phyloP scores from a whole-genome alignment of 64 coral and sea anemone genomes.

The Hydrozoanthus tunicans region DNA sequence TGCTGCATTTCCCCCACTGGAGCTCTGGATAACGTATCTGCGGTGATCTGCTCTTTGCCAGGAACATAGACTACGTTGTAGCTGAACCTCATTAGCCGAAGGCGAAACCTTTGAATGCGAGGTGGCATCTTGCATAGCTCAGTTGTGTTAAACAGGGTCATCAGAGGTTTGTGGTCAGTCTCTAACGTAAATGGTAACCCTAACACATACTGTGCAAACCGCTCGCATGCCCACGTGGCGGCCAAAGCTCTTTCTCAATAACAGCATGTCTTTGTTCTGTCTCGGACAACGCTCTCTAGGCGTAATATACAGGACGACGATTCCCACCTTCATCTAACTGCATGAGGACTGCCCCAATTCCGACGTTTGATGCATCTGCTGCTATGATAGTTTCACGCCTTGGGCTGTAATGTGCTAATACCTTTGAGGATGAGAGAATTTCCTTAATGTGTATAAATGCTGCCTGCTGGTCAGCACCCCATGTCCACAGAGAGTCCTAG shows the following conservation, averaged over 20 bases:
- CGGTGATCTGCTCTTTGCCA: constrained; percentile 32
- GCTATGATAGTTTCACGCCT: neutral
- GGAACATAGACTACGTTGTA: constrained; percentile 52
- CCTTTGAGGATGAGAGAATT: neutral
- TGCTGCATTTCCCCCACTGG: neutral
- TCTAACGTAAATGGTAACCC: constrained; percentile 17
- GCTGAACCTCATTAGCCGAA: constrained; percentile 19
- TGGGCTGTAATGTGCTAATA: constrained; percentile 12
- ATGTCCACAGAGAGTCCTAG: neutral
- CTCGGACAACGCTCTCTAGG: too few species aligned
- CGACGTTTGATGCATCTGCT: neutral
- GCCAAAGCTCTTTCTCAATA: neutral
- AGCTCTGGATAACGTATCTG: neutral
- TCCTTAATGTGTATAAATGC: constrained; percentile 54
- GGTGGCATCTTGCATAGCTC: constrained; percentile 56
- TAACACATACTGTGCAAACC: constrained; percentile 34
- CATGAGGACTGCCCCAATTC: neutral
- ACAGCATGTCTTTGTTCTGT: constrained; percentile 41
- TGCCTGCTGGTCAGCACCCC: neutral
- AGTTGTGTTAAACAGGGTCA: neutral
- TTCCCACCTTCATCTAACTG: neutral
- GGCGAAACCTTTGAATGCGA: constrained; percentile 41
- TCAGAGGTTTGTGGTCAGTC: constrained; percentile 15
- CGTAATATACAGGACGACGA: neutral
- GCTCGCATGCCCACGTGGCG: neutral